phyloP scores from a whole-genome alignment of 1,140 invertebrate genomes.

The Trichomalopsis sarcophagae region DNA sequence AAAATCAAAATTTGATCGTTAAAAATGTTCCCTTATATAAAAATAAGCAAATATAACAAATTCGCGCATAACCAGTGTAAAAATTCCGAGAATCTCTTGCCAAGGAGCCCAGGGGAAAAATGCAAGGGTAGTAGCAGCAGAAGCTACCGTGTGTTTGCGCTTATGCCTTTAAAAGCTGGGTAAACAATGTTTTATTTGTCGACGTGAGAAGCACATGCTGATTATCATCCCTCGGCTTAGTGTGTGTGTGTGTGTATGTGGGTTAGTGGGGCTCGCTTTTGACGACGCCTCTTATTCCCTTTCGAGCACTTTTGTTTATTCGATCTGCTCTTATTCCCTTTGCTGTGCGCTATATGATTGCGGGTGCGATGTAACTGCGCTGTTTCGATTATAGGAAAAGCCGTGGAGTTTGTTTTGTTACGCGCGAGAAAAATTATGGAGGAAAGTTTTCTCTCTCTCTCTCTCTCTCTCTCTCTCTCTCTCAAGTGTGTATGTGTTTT shows the following conservation, averaged over 20 bases:
- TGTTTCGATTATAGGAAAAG: not conserved
- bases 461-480: too few relatives aligned
- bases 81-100: not conserved
- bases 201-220: not conserved
- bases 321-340: not conserved
- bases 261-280: slow-evolving; percentile 14
- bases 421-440: not conserved
- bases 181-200: slow-evolving; percentile 22
- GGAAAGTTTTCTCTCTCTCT: not conserved
- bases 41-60: too few relatives aligned
- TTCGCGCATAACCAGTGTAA: not conserved
- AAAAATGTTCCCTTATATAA: too few relatives aligned
- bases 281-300: not conserved
- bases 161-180: slow-evolving; percentile 18
- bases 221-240: not conserved
- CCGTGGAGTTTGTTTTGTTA: not conserved
- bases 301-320: not conserved
- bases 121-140: not conserved
- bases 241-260: not conserved
- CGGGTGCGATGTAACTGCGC: not conserved
- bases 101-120: not conserved
- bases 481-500: not conserved
- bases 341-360: not conserved
- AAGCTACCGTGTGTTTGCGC: not conserved
- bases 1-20: too few relatives aligned